Evolutionary conservation across 1,140 invertebrate genomes (phyloP), one percentile per base, ranked within the genome.

Genomic region (Caenorhabditis remanei): DNA sequence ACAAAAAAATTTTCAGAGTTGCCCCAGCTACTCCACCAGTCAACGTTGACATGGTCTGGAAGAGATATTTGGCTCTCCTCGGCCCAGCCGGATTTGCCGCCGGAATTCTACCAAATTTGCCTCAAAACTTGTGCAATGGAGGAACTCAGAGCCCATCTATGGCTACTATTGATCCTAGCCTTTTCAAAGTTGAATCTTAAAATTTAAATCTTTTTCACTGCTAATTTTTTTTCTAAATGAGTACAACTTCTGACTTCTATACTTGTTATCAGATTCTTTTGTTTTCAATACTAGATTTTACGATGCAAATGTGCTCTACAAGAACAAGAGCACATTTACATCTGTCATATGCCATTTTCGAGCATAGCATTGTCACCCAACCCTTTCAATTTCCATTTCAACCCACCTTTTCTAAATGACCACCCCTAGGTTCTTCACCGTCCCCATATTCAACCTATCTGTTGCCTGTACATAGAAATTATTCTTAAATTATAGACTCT

Each of bases 71-170:
- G 14, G 87, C 89, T 14, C 53, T 90, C 2, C 86, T 90, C 7
- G 90, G 90, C 6, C 90, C 90, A 48, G 89, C 83, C 13, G 89
- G 89, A 11, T 82, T 90, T n/a, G 90, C 90, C 19, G 87, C 90
- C 5, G 90, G 90, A 50, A 53, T 90, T 32, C 83, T 90, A 13
- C 86, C 79, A n/a, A 53, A 75, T 41, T 4, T 48, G 2, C 32
- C 43, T 0, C 61, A 85, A 50, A 65, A 85, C 40, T 71, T 75
- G 84, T 67, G 61, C 43, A 85, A 65, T 71, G 84, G 53, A 24
- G 48, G 43, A 43, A 46, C 24, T 0, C 61, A 85, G 14, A 85
- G 48, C 40, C 65, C 61, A 32, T 21, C 50, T 40, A 58, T 61
- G 14, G 46, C 71, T 5, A 46, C n/a, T 24, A 50, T 79, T 50